Base-by-base conservation (phyloP, 1,140 invertebrate genomes). In the Aphaenogaster rudis region DNA sequence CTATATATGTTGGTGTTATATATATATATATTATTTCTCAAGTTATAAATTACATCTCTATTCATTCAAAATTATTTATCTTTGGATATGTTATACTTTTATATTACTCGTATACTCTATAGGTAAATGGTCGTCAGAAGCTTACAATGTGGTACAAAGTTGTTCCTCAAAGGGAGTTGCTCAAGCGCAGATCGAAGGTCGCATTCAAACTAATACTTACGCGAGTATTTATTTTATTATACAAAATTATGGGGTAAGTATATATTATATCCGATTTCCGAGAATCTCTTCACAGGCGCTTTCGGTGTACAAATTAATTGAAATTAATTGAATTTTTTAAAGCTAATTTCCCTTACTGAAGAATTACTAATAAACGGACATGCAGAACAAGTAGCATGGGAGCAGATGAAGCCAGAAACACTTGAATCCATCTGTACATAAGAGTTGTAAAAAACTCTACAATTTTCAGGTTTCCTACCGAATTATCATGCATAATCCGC, bases 171-270 rank as follows among this genome's bases (percentile, higher is more conserved):
- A 57, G n/a, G 97, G 97, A 79, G 97, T 97, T 93, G 96, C 98
- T 86, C 98, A 98, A 96, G 98, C 98, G 86, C 97, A 98, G 95
- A 97, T 99, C 86, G 97, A 97, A 88, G 97, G 97, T 87, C 98
- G 98, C 92, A 97, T 97, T 87, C 97, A 97, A 61, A 66, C 86
- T 15, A 88, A 89, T 72, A 88, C 89, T 77, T 94, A 93, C 76
- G 86, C 95, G 50, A 94, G 92, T 79, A 85, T 95, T 79, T 95
- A 93, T 91, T 91, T 94, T 78, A 94, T 92, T 87, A 91, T 95
- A 72, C 92, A 90, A 7, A 94, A 94, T 80, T 91, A 95, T 50
- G 95, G 95, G 61, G 94, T 95, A 91, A 93, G 91, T 91, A 79
- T 61, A 39, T 78, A 57, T 66, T 54, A 28, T 54, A 28, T 54